Base-by-base conservation (phyloP, 2,888 invertebrate species). In the Aspidiotus rigidus region DNA sequence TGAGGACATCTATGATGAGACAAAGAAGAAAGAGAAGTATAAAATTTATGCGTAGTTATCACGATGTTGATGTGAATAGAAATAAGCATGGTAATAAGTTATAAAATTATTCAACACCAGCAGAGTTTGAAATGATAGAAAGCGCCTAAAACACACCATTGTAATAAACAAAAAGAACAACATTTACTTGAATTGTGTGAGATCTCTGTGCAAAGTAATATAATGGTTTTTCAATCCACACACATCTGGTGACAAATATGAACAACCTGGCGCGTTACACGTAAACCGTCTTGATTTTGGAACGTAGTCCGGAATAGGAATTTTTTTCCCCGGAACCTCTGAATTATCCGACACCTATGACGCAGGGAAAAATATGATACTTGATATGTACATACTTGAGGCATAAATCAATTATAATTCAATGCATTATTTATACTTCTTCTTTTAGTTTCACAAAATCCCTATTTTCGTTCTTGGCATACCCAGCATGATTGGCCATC, bases 401-500 rank as follows among this genome's bases (percentile, higher is more conserved):
- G 28, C 1, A 28, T 1, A 28, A 28, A 28, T 28, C 28, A 28
- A 28, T 28, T 28, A 3, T 28, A 28, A 28, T 28, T 28, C 28
- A 28, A 3, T 28, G 28, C 28, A 5, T 28, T 56, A 64, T 57
- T 67, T 60, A n/a, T n/a, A 67, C 67, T 60, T 67, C 67, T 39
- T 56, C 44, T 60, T 67, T 67, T 13, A 44, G 44, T 28, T 28
- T 17, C 10, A 55, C 59, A 28, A 17, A 9, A 10, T 59, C 13
- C 49, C 49, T 59, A 49, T 53, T 60, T 42, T 67, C 67, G 16
- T 57, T 44, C 53, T 67, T 67, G 42, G 60, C 53, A 49, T 57
- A 67, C n/a, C 86, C 85, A 0, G 91, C 90, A 16, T 90, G 81
- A 77, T 91, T 91, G 0, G 86, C 82, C 91, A 91, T 91, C 77